phyloP scores from a whole-genome alignment of 2,888 invertebrate species.

The Rhopalosiphum nymphaeae region DNA sequence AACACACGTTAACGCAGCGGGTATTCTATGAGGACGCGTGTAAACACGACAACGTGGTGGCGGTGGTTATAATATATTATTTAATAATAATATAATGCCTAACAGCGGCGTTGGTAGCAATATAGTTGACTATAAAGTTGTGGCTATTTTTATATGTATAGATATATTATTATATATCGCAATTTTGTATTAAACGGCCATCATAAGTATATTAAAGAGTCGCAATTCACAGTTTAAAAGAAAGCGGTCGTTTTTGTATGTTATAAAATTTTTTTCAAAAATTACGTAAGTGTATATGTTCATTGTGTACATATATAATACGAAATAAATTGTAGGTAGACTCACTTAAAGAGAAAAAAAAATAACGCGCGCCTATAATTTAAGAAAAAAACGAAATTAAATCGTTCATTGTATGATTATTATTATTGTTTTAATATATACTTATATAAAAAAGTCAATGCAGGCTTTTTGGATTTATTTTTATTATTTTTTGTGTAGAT shows the following conservation, averaged over 20 bases:
- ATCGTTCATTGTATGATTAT: constrained; percentile 34
- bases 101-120: neutral
- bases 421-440: neutral
- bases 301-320: constrained; percentile 23
- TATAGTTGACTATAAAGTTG: neutral
- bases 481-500: neutral
- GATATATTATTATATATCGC: neutral
- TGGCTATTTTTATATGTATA: neutral
- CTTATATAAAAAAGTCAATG: constrained; percentile 35
- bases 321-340: constrained; percentile 34
- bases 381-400: constrained; percentile 35
- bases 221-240: neutral
- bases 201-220: constrained; percentile 36
- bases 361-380: constrained; percentile 33
- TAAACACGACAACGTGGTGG: constrained; percentile 29
- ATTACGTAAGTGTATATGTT: neutral
- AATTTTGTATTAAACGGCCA: constrained; percentile 37
- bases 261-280: neutral
- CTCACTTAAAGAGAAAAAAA: neutral
- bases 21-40: constrained; percentile 40
- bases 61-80: constrained; percentile 1
- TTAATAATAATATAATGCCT: constrained; percentile 14
- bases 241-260: neutral
- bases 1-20: constrained; percentile 50
- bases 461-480: constrained; percentile 4